These are phyloP conservation scores for Indicator indicator DNA, from an alignment of 2,113 vertebrate species.

Conservation along the genomic window DNA sequence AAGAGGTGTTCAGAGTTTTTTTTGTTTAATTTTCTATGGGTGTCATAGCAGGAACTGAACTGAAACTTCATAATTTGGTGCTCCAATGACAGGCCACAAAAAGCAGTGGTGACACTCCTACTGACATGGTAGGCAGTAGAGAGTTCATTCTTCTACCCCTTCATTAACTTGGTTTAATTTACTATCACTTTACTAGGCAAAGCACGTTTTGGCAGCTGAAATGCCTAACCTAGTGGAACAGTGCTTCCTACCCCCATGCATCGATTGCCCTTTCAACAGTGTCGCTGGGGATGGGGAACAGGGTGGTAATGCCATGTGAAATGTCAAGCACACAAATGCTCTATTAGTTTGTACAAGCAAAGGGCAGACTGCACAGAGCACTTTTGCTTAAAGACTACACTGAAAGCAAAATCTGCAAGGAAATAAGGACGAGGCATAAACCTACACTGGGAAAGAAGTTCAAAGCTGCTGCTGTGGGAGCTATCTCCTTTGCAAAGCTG, in stretches of 20 bases:
- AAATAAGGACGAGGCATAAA: neutral
- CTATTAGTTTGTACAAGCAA: constrained; percentile 38
- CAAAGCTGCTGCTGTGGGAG: neutral
- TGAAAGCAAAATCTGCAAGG: neutral
- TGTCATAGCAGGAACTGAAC: neutral
- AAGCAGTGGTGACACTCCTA: neutral
- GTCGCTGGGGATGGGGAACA: neutral
- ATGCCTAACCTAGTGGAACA: neutral
- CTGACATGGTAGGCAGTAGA: neutral
- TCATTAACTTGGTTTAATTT: constrained; percentile 18
- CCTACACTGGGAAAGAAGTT: neutral
- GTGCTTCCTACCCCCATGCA: neutral
- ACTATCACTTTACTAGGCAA: neutral
- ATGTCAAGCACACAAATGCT: constrained; percentile 45
- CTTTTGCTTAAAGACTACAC: constrained; percentile 2
- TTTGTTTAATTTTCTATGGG: neutral
- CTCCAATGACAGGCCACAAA: neutral
- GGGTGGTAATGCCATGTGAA: constrained; percentile 15
- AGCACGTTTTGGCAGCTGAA: neutral
- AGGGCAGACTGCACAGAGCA: constrained; percentile 15
- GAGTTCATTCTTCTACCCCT: neutral
- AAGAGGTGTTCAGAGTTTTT: neutral
- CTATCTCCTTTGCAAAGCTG: neutral
- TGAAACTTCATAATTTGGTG: neutral
- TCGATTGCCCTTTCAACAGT: neutral